These are phyloP conservation scores for Blera fallax DNA, from an alignment of 2,888 invertebrate genomes.

Conservation along the genomic window DNA sequence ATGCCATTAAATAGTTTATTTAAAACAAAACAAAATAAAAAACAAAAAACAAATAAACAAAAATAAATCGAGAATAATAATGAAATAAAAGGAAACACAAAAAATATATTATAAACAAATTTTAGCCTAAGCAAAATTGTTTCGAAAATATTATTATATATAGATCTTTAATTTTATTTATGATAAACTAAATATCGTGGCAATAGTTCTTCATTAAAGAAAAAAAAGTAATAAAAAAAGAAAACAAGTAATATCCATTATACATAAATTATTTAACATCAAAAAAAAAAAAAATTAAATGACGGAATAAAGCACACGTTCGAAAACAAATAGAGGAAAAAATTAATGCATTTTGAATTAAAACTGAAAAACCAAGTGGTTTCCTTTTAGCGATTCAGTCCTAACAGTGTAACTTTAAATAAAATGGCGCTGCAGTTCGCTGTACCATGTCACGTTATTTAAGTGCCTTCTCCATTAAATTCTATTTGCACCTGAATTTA, in stretches of 20 bases:
- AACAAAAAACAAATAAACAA: slow-evolving; percentile 46
- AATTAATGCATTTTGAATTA: background rate
- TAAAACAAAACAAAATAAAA: slow-evolving; percentile 44
- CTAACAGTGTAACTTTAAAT: no score
- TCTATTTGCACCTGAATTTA: no score
- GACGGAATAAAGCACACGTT: slow-evolving; percentile 81
- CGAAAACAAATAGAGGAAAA: slow-evolving; percentile 75
- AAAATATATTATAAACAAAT: slow-evolving; percentile 69
- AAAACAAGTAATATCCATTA: slow-evolving; percentile 72
- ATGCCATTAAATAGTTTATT: slow-evolving; percentile 62
- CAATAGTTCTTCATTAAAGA: slow-evolving; percentile 65
- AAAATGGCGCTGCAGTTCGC: no score
- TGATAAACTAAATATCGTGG: slow-evolving; percentile 64
- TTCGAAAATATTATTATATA: slow-evolving; percentile 65
- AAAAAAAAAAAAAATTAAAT: slow-evolving; percentile 73
- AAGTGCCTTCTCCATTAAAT: no score
- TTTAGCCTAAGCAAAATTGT: slow-evolving; percentile 70
- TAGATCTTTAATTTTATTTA: slow-evolving; percentile 67
- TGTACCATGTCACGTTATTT: no score
- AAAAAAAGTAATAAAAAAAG: slow-evolving; percentile 48
- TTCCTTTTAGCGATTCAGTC: no score
- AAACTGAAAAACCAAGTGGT: no score
- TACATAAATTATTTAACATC: slow-evolving; percentile 68
- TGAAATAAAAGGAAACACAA: slow-evolving; percentile 55
- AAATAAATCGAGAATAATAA: slow-evolving; percentile 69